Evolutionary conservation across 2,113 vertebrate species (phyloP), one percentile per base, ranked within the genome.

Genomic region (Nyctibius bracteatus): DNA sequence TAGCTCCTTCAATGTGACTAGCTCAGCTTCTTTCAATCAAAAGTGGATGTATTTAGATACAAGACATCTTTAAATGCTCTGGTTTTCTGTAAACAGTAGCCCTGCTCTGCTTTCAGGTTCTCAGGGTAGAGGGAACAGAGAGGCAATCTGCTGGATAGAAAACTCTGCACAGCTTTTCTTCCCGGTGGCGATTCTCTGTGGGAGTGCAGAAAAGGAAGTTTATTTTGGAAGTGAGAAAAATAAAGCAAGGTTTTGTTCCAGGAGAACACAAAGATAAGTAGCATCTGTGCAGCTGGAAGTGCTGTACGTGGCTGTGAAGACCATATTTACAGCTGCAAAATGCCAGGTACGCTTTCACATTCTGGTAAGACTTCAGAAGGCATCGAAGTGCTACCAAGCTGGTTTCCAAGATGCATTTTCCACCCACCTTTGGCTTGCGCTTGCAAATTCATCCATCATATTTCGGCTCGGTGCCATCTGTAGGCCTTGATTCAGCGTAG

Each of bases 151-250:
- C 96, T 92, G 96, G 91, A 68, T 65, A 88, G 61, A 92, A 87
- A 92, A 68, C 92, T 37, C 92, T 41, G 62, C 81, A 21, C 95
- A 81, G 95, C 92, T 96, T 95, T 91, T 87, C 94, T 91, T 95
- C 96, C 86, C 33, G 6, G 65, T 94, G 93, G 94, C 9, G 35
- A 81, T 61, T 84, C 92, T 81, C 90, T 51, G 90, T 90, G 88
- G 95, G 94, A 95, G 68, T 79, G 86, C 77, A 86, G 83, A 44
- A 95, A 84, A 96, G 96, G 96, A 97, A 97, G 96, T 96, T 97
- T 95, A 81, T 96, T 97, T 97, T 96, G 96, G 94, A 96, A 96
- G 86, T 85, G 95, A 94, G 92, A 89, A 94, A 96, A 97, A 94
- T 79, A 95, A 95, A 96, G 91, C 62, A 35, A 85, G 65, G 77